Conservation (phyloP, 1,140 invertebrate species). For the Babylonia areolata region DNA sequence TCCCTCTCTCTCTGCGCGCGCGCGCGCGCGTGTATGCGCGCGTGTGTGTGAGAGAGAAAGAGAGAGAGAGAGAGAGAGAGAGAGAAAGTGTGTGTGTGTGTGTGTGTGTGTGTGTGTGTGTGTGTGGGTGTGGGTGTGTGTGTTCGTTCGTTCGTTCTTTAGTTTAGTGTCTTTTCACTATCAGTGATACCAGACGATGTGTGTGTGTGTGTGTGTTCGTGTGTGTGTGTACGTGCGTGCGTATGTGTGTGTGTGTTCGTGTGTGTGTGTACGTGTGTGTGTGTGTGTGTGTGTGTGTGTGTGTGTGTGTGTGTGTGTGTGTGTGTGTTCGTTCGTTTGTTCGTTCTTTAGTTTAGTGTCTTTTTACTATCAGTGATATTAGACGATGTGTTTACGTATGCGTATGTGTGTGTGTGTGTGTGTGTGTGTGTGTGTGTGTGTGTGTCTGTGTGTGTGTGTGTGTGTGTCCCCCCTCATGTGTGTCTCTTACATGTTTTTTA, state of each 20-base stretch:
- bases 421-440: neutral
- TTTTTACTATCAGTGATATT: too few species aligned
- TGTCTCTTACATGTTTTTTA: too few species aligned
- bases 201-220: neutral
- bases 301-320: constrained; percentile 8
- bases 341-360: too few species aligned
- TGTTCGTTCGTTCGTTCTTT: neutral
- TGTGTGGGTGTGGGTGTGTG: neutral
- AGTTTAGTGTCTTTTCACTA: too few species aligned
- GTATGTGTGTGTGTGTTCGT: neutral
- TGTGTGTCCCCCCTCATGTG: neutral
- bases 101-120: neutral
- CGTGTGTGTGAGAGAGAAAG: neutral
- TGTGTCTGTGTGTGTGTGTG: neutral
- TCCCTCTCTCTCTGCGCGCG: neutral
- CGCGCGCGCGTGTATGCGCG: neutral
- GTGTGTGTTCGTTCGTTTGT: too few species aligned
- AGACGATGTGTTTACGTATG: neutral
- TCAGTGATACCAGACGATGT: too few species aligned
- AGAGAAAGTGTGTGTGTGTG: neutral
- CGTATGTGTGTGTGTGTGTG: neutral
- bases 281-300: constrained; percentile 14
- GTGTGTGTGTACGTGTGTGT: neutral
- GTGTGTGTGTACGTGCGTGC: neutral
- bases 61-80: neutral